Percentiles rank a stretch among this genome's conserved stretches.
Evolutionary conservation across 2,797 vertebrate genomes (phyloP).

Genomic region (Sebastes taczanowskii): DNA sequence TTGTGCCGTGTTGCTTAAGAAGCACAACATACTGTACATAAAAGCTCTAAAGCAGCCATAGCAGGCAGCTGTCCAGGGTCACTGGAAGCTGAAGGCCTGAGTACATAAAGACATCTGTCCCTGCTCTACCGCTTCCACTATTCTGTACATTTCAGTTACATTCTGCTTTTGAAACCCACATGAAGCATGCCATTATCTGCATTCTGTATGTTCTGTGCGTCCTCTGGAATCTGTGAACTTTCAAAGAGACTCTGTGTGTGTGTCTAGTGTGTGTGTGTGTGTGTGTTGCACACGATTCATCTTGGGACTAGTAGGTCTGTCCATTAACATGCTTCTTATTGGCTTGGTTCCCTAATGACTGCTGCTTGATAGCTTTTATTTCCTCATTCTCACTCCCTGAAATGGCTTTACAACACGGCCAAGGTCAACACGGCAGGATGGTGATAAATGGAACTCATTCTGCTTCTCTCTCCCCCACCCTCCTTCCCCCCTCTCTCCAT

Average conservation of each 20-base stretch:
- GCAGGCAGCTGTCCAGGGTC: background rate
- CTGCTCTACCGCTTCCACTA: background rate
- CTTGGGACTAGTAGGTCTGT: background rate
- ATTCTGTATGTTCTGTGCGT: background rate
- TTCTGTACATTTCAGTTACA: background rate
- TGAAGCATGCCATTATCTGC: background rate
- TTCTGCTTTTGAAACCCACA: background rate
- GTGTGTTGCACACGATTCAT: background rate
- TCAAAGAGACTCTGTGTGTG: background rate
- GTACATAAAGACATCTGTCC: background rate
- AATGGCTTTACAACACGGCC: slow-evolving; percentile 50
- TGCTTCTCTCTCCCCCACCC: background rate
- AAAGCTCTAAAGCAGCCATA: background rate
- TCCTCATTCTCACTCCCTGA: slow-evolving; percentile 43
- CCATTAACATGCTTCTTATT: slow-evolving; percentile 51
- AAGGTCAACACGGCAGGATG: slow-evolving; percentile 58
- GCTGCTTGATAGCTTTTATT: slow-evolving; percentile 58
- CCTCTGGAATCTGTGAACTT: slow-evolving; percentile 1
- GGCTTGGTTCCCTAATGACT: slow-evolving; percentile 47
- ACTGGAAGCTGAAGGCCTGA: background rate
- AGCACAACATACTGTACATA: background rate
- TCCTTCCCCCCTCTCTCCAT: background rate
- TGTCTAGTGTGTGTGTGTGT: background rate
- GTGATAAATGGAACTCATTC: slow-evolving; percentile 49
- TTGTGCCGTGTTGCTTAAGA: background rate